Base-by-base conservation (phyloP, 1,140 invertebrate species). In the Monochamus saltuarius region DNA sequence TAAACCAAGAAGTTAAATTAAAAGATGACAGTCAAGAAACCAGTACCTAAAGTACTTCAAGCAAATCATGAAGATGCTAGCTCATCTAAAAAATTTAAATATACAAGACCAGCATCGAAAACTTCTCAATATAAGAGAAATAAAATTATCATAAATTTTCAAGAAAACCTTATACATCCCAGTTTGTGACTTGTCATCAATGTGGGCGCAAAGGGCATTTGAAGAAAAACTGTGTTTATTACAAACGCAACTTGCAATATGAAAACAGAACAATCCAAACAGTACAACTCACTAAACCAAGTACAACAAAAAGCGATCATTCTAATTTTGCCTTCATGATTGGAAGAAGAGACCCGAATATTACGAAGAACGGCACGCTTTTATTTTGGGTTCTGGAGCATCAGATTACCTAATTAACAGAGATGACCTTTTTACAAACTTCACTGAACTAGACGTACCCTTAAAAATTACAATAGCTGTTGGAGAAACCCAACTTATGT, bases 301-400 rank as follows among this genome's bases (percentile, higher is more conserved):
- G 10, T 39, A n/a, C 35, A 11, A 6, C 29, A 37, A 14, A 1
- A 9, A 35, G 29, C 2, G 29, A 29, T 3, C 2, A 29, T 29
- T 6, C 22, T n/a, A n/a, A 9, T 7, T 49, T 57, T 57, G 43
- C 38, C 39, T 58, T 58, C 39, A 50, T 49, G 22, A 29, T 6
- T 29, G 22, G 37, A 16, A 11, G 19, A 22, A 40, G 36, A 46
- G n/a, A 19, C 19, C n/a, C 4, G 8, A 7, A 56, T 1, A 22
- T 4, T 14, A 8, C 17, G 42, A 6, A 11, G 38, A 19, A 16
- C 16, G 10, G 36, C 35, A 13, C 10, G 36, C 35, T 11, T 62
- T 59, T 38, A 4, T 58, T 16, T 22, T 62, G 43, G 61, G 58
- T 38, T 62, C 61, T 40, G 61, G 56, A 13, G 61, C 61, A 37